Evolutionary conservation across 1,140 invertebrate genomes (phyloP), one percentile per base, ranked within the genome.

Genomic region (Sitobion miscanthi): DNA sequence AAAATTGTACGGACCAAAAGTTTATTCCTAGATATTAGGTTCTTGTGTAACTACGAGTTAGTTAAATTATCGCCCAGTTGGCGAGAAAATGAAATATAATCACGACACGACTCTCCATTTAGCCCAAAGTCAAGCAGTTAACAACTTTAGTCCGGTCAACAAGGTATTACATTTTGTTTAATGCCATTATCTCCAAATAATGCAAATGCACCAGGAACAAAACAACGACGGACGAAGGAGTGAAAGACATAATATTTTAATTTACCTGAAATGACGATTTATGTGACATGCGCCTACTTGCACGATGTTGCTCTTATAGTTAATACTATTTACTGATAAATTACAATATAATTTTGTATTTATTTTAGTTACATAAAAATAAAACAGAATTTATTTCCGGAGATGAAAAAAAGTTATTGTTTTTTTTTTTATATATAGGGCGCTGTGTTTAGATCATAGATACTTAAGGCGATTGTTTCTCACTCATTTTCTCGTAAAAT

Each of bases 81-180:
- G 25, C 45, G 45, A 87, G 42, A 87, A 87, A 87, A 87, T 47
- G 85, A 87, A 87, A 87, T 45, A 87, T 47, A 87, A 87, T 87
- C 85, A 47, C 85, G 30, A 87, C 85, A 87, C 85, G 85, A 87
- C 49, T 87, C 45, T 87, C 85, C 85, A 30, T 87, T 87, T 87
- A 87, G 35, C 45, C 85, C 45, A n/a, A 87, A 38, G 85, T 87
- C 85, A 23, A 87, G 42, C 30, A 87, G 45, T 87, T 30, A 47
- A 87, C 85, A 87, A 87, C 85, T 87, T 87, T 87, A 47, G 25
- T 87, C 62, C 30, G 62, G 45, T n/a, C 45, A 87, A 87, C 85
- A 47, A n/a, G 45, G 45, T 87, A 49, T 47, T 87, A 25, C 30
- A n/a, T 47, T 87, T 47, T 87, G 45, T n/a, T 47, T 87, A 87